Percentiles rank a stretch among this genome's conserved stretches.
phyloP scores from a whole-genome alignment of 1,140 invertebrate genomes.

The Steinernema feltiae region DNA sequence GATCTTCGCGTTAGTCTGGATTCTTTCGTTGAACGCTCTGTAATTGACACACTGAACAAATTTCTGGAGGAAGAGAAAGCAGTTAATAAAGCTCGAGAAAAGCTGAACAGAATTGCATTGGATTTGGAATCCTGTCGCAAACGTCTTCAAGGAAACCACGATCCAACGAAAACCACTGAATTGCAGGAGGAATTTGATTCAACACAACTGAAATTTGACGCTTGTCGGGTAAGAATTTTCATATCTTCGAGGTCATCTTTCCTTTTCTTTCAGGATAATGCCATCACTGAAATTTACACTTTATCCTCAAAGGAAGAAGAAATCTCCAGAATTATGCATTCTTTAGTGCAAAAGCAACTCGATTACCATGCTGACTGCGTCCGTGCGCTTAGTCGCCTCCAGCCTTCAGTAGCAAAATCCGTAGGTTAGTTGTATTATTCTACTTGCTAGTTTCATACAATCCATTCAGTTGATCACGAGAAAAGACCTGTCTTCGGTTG shows the following conservation, averaged over 20 bases:
- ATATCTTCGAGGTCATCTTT: no score
- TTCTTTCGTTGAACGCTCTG: not conserved
- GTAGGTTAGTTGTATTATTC: not conserved
- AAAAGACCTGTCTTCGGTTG: conserved; percentile 25
- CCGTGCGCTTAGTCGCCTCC: not conserved
- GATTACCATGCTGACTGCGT: not conserved
- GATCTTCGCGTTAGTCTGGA: not conserved
- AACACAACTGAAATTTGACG: conserved; percentile 14
- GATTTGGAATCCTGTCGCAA: conserved; percentile 18
- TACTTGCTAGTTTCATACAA: not conserved
- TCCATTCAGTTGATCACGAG: conserved; percentile 15
- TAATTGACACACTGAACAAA: conserved; percentile 1
- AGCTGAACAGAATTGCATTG: conserved; percentile 16
- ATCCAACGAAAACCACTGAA: conserved; percentile 15
- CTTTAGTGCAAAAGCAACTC: not conserved
- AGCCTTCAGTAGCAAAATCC: not conserved
- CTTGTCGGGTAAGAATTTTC: conserved; percentile 15
- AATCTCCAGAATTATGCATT: not conserved
- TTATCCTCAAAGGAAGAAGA: conserved; percentile 21
- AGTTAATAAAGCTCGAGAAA: conserved; percentile 6
- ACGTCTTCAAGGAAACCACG: conserved; percentile 7
- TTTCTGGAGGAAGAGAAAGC: conserved; percentile 10
- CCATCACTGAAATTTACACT: conserved; percentile 18
- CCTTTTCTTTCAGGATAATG: conserved; percentile 16
- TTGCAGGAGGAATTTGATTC: conserved; percentile 20